Evolutionary conservation across 2,797 vertebrate species (phyloP).

Genomic region (Orestias chungarensis): DNA sequence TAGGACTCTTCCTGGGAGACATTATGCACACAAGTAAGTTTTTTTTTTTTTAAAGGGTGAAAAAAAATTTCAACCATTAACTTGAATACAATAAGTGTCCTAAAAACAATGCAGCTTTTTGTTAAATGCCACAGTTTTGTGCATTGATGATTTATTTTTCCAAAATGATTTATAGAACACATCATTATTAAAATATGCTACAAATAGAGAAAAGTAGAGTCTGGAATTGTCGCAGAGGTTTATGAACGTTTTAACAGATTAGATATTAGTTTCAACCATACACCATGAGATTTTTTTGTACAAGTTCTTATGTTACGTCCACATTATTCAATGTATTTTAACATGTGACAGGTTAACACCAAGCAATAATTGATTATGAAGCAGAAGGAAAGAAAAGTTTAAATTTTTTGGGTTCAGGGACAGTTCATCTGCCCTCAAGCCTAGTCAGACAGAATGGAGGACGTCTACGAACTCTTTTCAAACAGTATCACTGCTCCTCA

Average conservation of each 20-base stretch:
- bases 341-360: not conserved
- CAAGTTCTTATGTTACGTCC: not conserved
- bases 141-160: no score
- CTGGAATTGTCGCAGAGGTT: no score
- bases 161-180: not conserved
- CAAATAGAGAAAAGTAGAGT: not conserved
- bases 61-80: not conserved
- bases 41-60: constrained; percentile 19
- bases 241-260: not conserved
- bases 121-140: not conserved
- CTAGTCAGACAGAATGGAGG: not conserved
- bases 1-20: constrained; percentile 72
- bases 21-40: constrained; percentile 71
- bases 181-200: not conserved
- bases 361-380: not conserved
- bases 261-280: no score
- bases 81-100: not conserved
- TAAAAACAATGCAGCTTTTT: not conserved
- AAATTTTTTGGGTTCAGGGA: no score
- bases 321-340: not conserved
- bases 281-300: not conserved
- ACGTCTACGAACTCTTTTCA: not conserved
- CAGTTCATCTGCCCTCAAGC: no score
- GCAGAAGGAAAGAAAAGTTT: not conserved
- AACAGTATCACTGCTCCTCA: not conserved